A percentile compares a stretch with the other conserved stretches of the same genome.
Conservation (phyloP, 2,113 vertebrate species). For the Paramormyrops kingsleyae region DNA sequence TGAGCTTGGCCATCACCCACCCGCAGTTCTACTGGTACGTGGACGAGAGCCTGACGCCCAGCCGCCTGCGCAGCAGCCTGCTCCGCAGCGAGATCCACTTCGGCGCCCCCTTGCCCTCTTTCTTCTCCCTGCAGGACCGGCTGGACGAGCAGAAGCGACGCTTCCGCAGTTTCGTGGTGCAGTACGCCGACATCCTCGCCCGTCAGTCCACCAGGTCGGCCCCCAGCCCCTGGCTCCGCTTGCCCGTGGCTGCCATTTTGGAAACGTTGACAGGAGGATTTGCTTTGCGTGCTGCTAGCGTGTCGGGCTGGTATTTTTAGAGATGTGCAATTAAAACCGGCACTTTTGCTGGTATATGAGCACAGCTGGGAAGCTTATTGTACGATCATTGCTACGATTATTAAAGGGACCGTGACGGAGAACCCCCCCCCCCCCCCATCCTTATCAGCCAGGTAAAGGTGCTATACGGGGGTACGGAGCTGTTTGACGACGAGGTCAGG, state of each 20-base stretch:
- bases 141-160: constrained; percentile 80
- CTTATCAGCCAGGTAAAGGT: constrained; percentile 85
- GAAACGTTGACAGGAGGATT: not conserved
- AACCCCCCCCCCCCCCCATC: not conserved
- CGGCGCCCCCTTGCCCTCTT: constrained; percentile 83
- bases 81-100: constrained; percentile 91
- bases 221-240: not conserved
- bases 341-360: not conserved
- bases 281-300: not conserved
- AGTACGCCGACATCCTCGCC: constrained; percentile 82
- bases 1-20: constrained; percentile 93
- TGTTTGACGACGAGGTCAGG: constrained; percentile 94
- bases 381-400: not conserved
- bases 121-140: constrained; percentile 84
- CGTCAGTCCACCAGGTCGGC: constrained; percentile 84
- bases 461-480: constrained; percentile 87
- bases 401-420: not conserved
- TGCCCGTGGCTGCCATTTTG: not conserved
- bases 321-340: not conserved
- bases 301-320: not conserved
- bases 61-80: constrained; percentile 81
- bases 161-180: constrained; percentile 88
- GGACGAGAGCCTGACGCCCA: constrained; percentile 81
- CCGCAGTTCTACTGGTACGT: constrained; percentile 98
- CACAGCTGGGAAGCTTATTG: not conserved